Conservation (phyloP, 2,113 vertebrate genomes). For the Planiliza haematocheilus region DNA sequence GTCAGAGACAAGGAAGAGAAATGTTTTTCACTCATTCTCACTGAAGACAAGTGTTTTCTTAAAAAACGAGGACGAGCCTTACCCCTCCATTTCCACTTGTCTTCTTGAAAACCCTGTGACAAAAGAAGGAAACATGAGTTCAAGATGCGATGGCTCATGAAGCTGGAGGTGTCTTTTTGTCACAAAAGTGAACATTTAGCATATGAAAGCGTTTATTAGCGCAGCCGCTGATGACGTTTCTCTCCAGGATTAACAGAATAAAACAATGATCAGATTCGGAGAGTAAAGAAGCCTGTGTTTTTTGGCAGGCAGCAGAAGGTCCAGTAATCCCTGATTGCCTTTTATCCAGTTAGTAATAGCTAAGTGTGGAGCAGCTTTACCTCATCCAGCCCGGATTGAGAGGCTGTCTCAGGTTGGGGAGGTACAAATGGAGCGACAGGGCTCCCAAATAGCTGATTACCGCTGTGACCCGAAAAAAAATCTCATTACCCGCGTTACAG, state of each 20-base stretch:
- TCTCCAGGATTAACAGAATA: conserved; percentile 29
- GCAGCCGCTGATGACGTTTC: neutral
- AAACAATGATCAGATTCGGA: conserved; percentile 16
- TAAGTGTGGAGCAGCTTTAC: conserved; percentile 69
- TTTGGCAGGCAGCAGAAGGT: conserved; percentile 44
- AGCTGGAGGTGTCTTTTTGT: no score
- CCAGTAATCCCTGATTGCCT: conserved; percentile 47
- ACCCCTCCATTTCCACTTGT: conserved; percentile 80
- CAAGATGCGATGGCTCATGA: neutral
- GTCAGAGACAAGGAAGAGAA: neutral
- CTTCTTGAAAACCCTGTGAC: conserved; percentile 82
- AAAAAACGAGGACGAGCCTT: conserved; percentile 12
- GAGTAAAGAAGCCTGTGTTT: neutral
- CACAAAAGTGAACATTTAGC: no score
- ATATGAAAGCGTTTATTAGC: no score
- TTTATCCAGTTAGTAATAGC: conserved; percentile 66
- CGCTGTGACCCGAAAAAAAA: conserved; percentile 14
- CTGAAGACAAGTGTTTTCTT: neutral
- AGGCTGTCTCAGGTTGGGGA: conserved; percentile 48
- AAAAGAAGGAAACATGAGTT: conserved; percentile 2
- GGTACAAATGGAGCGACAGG: conserved; percentile 20
- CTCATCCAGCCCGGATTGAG: conserved; percentile 41
- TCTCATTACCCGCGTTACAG: conserved; percentile 14
- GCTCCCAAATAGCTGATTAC: conserved; percentile 34
- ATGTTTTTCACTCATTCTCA: neutral